A percentile compares a stretch with the other conserved stretches of the same genome.
These are phyloP conservation scores for Oncorhynchus gorbuscha DNA, from an alignment of 2,113 vertebrate species.

Conservation along the genomic window DNA sequence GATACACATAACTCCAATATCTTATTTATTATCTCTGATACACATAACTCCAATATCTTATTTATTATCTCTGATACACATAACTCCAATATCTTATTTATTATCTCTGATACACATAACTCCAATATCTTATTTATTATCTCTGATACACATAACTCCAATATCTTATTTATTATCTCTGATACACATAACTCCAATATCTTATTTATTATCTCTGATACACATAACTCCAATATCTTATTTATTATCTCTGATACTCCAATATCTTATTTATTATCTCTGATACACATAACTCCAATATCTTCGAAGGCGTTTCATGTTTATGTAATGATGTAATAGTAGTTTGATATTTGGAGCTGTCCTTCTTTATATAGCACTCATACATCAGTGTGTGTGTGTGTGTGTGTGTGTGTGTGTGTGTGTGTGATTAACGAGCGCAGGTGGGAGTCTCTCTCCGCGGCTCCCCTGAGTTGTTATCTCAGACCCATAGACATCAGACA, in stretches of 20 bases:
- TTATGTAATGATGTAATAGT: slow-evolving; percentile 34
- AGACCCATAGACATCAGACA: too few relatives aligned
- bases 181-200: not conserved
- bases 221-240: too few relatives aligned
- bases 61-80: not conserved
- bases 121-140: too few relatives aligned
- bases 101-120: not conserved
- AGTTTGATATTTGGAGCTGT: slow-evolving; percentile 35
- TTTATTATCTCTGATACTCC: not conserved
- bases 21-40: not conserved
- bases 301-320: slow-evolving; percentile 32
- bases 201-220: not conserved
- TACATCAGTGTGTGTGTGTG: slow-evolving; percentile 21
- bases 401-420: slow-evolving; percentile 19
- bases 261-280: not conserved
- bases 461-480: too few relatives aligned
- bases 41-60: too few relatives aligned
- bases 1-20: too few relatives aligned
- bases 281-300: slow-evolving; percentile 3
- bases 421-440: too few relatives aligned
- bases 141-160: not conserved
- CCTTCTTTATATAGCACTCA: slow-evolving; percentile 9
- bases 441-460: too few relatives aligned
- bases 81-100: too few relatives aligned
- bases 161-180: not conserved